Conservation (phyloP, 2,888 invertebrate genomes). For the Andrena trimmerana region DNA sequence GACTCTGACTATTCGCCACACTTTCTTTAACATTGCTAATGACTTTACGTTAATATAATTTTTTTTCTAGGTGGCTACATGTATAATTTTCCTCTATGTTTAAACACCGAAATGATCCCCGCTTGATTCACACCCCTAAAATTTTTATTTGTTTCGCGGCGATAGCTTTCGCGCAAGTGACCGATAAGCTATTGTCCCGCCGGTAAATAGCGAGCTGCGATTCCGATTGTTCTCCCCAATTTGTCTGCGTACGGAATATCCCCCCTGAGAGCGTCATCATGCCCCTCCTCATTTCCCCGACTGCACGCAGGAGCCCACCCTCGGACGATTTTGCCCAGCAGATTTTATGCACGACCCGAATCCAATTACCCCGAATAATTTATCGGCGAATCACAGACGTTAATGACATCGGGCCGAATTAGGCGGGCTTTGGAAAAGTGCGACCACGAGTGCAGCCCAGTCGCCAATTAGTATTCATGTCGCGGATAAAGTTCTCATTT, state of each 20-base stretch:
- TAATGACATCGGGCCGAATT: constrained; percentile 75
- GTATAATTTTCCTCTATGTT: too few species aligned
- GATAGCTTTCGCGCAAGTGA: constrained; percentile 11
- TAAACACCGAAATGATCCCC: background rate
- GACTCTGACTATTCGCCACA: too few species aligned
- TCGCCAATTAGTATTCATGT: constrained; percentile 60
- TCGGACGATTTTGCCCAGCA: constrained; percentile 65
- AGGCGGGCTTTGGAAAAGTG: constrained; percentile 70
- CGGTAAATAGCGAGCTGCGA: constrained; percentile 72
- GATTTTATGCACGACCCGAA: constrained; percentile 74
- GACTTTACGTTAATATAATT: too few species aligned
- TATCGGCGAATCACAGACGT: constrained; percentile 77
- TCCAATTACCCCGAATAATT: constrained; percentile 79
- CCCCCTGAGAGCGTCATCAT: constrained; percentile 55
- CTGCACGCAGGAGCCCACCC: background rate
- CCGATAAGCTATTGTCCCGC: constrained; percentile 67
- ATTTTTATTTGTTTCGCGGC: constrained; percentile 2
- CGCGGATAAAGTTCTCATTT: constrained; percentile 56
- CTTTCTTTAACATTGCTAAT: too few species aligned
- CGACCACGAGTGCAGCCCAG: constrained; percentile 12
- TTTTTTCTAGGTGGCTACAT: too few species aligned
- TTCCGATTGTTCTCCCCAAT: constrained; percentile 62
- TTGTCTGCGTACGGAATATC: constrained; percentile 43
- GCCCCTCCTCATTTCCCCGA: constrained; percentile 8
- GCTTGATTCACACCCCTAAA: background rate